Evolutionary conservation across 30 jellyfish, hydroid and myxozoan genomes (phyloP), one percentile per base, ranked within the genome.

Genomic region (Cassiopea andromeda): DNA sequence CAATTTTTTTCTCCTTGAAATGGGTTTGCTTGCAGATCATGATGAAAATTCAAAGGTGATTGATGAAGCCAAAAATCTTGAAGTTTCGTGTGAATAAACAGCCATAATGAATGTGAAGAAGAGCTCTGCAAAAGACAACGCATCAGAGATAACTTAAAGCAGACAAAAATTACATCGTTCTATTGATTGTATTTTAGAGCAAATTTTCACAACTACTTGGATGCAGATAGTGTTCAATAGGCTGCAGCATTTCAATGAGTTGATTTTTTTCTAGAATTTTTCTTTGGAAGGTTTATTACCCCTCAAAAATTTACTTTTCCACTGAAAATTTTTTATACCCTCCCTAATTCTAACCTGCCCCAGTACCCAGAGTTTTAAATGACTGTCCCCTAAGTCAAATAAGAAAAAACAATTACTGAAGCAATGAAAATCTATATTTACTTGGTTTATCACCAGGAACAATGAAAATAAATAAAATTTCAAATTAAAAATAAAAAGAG

Each of bases 1-100:
- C 7, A 69, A 82, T 82, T 82, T 82, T 60, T 27, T 27, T 27
- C 90, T 10, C 48, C 2, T 82, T 82, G 90, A 82, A 82, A 60
- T 7, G 84, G 90, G 60, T 44, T 69, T 43, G 38, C 64, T 82
- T 82, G 90, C 90, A 58, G 68, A 58, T 14, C 68, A 58, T 27
- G 8, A 27, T 27, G 38, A 14, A 58, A 58, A 14, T 14, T 58
- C 14, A 14, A 58, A 58, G 14, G 68, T 14, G 8, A 58, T 58
- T 6, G 68, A 58, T 14, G 14, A 7, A 14, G 68, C 68, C 14
- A 58, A 58, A 58, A 14, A 58, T 27, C 14, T 14, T 58, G 8
- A 7, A 7, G 13, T 58, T 14, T 7, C 68, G 14, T 6, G 13
- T 6, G 14, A 7, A 58, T 58, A 58, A 6, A 14, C 68, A 14